A percentile compares a stretch with the other conserved stretches of the same genome.
Evolutionary conservation across 2,113 vertebrate genomes (phyloP).

Genomic region (Larimichthys crocea): DNA sequence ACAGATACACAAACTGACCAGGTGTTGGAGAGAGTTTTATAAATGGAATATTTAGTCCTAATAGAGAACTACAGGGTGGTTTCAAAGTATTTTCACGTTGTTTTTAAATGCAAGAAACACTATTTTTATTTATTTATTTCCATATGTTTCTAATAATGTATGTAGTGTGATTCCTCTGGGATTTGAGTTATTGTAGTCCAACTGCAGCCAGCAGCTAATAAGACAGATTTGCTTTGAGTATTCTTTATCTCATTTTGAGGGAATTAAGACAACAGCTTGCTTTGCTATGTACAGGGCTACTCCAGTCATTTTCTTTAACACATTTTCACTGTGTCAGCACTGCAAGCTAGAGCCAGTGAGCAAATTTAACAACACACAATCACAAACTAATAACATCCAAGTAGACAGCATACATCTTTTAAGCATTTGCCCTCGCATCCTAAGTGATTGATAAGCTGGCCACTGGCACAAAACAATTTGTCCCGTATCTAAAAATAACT

Average conservation of each 20-base stretch:
- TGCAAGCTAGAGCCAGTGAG: neutral
- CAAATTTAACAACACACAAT: neutral
- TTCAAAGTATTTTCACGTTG: constrained; percentile 6
- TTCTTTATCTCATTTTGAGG: constrained; percentile 4
- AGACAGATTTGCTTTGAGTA: neutral
- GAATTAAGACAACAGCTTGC: neutral
- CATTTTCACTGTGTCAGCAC: neutral
- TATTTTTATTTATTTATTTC: neutral
- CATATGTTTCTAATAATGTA: neutral
- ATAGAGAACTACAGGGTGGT: neutral
- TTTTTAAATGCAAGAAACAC: neutral
- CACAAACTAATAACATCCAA: constrained; percentile 7
- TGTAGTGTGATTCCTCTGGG: neutral
- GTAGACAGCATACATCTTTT: constrained; percentile 1
- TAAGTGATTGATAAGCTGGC: constrained; percentile 45
- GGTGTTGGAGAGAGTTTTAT: constrained; percentile 8
- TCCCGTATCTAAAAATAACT: constrained; percentile 68
- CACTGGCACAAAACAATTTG: constrained; percentile 30
- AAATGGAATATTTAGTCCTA: constrained; percentile 9
- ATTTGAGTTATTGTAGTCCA: neutral
- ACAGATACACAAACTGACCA: constrained; percentile 25
- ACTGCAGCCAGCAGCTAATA: constrained; percentile 5
- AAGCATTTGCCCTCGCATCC: constrained; percentile 20
- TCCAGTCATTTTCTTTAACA: constrained; percentile 5
- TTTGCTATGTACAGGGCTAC: neutral